phyloP scores from a whole-genome alignment of 2,797 vertebrate genomes.

The Esox masquinongy region DNA sequence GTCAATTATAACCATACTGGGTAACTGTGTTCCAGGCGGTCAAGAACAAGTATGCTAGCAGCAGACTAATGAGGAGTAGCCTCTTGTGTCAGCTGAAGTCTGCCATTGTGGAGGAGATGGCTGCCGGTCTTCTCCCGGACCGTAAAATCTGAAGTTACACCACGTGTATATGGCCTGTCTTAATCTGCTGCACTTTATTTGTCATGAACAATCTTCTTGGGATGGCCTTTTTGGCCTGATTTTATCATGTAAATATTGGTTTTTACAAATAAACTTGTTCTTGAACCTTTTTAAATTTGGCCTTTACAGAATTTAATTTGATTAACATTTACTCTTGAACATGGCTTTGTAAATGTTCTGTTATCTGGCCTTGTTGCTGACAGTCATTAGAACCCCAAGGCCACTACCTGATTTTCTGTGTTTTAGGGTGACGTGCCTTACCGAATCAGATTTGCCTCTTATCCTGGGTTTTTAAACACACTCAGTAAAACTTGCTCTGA shows the following conservation, averaged over 20 bases:
- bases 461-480: too few relatives aligned
- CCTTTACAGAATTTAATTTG: neutral
- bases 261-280: conserved; percentile 1
- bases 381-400: neutral
- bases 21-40: conserved; percentile 75
- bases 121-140: conserved; percentile 62
- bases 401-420: neutral
- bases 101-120: conserved; percentile 70
- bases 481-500: neutral
- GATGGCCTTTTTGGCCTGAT: neutral
- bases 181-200: conserved; percentile 66
- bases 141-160: conserved; percentile 18
- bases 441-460: too few relatives aligned
- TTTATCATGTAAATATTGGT: neutral
- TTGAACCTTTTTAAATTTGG: neutral
- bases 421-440: neutral
- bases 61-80: conserved; percentile 85
- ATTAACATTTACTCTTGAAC: neutral
- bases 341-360: neutral
- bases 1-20: neutral
- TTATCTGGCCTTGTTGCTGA: neutral
- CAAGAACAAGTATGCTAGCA: conserved; percentile 88
- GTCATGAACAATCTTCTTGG: neutral
- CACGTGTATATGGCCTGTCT: neutral
- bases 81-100: conserved; percentile 81